Evolutionary conservation across 37 sponge, comb jelly and placozoan genomes (phyloP), one percentile per base, ranked within the genome.

Genomic region (Bolinopsis microptera): DNA sequence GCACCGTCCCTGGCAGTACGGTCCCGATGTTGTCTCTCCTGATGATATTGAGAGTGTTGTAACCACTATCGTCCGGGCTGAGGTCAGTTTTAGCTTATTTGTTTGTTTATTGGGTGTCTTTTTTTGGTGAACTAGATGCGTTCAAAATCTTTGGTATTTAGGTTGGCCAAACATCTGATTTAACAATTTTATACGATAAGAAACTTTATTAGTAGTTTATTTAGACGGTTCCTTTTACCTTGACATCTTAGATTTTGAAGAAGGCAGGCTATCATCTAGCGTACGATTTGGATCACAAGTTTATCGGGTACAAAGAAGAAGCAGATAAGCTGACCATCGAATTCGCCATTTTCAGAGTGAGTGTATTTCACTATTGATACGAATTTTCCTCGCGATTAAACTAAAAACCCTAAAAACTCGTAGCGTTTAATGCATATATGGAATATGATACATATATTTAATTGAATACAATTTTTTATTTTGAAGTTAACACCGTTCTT

Each of bases 31-130:
- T 5, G 90, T 86, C 5, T 86, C 90, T 86, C 90, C 90, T 23
- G 90, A 86, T 40, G 61, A 40, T 13, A 41, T 86, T 3, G 90
- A 86, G 35, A 40, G 18, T 86, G 90, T 86, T 0, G 90, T 86
- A 13, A 86, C 32, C 13, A 18, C 48, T 0, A 23, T 86, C 3
- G 90, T 86, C 30, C n/a, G 90, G n/a, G 90, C 90, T 39, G 90
- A 86, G 61, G 90, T 86, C 1, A 82, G 24, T 33, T 30, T 48
- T 48, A 18, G 26, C 5, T 72, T 28, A 72, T 30, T 24, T 72
- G 74, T 72, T 72, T 30, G 26, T 28, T n/a, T 72, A 30, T 30
- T 72, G 3, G 2, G 74, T 72, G 3, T 48, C 9, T 48, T 48
- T 48, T 48, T 48, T 13, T 48, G 61, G n/a, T n/a, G n/a, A n/a